Percentiles rank a stretch among this genome's conserved stretches.
Evolutionary conservation across 1,140 invertebrate species (phyloP).

Genomic region (Hermetia illucens): DNA sequence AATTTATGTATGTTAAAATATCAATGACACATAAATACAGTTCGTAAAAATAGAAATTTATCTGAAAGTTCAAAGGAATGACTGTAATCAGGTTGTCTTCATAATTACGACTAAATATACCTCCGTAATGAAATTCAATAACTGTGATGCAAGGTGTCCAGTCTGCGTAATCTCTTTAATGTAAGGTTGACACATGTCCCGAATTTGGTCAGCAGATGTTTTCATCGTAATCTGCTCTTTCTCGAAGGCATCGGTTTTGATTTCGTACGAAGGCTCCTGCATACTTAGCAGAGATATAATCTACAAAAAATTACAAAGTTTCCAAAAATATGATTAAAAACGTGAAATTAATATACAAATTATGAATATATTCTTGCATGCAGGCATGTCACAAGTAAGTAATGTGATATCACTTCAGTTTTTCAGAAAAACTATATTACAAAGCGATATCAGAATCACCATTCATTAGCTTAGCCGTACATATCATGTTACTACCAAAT

Average conservation of each 20-base stretch:
- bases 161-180: conserved; percentile 22
- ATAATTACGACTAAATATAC: too few relatives aligned
- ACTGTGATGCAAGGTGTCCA: conserved; percentile 15
- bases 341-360: too few relatives aligned
- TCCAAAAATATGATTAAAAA: background rate
- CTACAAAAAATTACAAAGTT: conserved; percentile 2
- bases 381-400: too few relatives aligned
- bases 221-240: conserved; percentile 24
- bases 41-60: conserved; percentile 30
- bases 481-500: too few relatives aligned
- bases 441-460: too few relatives aligned
- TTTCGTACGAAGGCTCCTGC: conserved; percentile 22
- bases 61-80: conserved; percentile 12
- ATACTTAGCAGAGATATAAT: conserved; percentile 16
- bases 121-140: conserved; percentile 21
- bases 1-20: conserved; percentile 18
- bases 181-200: conserved; percentile 22
- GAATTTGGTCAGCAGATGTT: conserved; percentile 18
- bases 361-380: too few relatives aligned
- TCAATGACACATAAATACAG: conserved; percentile 26
- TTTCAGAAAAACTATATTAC: too few relatives aligned
- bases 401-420: too few relatives aligned
- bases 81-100: too few relatives aligned
- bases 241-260: conserved; percentile 20
- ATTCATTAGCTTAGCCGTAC: too few relatives aligned